Evolutionary conservation across 1,140 invertebrate genomes (phyloP), one percentile per base, ranked within the genome.

Genomic region (Anagrus nilaparvatae): DNA sequence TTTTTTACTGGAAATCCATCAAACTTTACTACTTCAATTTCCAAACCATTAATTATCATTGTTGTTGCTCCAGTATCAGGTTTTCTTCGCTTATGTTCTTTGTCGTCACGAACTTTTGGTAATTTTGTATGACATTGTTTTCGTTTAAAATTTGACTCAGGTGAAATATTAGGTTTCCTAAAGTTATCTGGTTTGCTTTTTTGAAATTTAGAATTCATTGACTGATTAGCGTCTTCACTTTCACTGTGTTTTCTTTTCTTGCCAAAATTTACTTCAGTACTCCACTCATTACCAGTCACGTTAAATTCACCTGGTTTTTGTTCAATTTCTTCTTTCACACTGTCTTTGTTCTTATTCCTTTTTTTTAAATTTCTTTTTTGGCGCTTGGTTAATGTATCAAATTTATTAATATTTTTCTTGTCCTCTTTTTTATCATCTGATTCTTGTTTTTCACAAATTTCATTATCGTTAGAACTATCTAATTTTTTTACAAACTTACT

Each of bases 1-100:
- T 77, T n/a, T 59, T 73, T 77, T 0, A 85, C 67, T 19, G 77
- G 77, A 53, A 81, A 84, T 14, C 81, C 80, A 60, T 83, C 77
- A 61, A 71, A 78, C 43, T 72, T 73, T 0, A 72, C 63, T 17
- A 84, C 58, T 51, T 79, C 70, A 25, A 80, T 53, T 51, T 76
- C 70, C 52, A 75, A 63, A 31, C 80, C 78, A 66, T 81, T 77
- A 8, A 82, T 73, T 12, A 69, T 69, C 4, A 75, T 61, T 53
- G 69, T 77, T 24, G 65, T 64, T 8, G 51, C 38, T 31, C 64
- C 62, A 48, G 51, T 43, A 13, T 69, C 56, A 40, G 67, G 63
- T 59, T 78, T 78, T 52, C 72, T 67, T 19, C 70, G 60, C 44
- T 53, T 54, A 30, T 62, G 66, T 42, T 63, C 65, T 48, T 52